A percentile compares a stretch with the other conserved stretches of the same genome.
Conservation (phyloP, 2,888 invertebrate genomes). For the Aphodius sticticus region DNA sequence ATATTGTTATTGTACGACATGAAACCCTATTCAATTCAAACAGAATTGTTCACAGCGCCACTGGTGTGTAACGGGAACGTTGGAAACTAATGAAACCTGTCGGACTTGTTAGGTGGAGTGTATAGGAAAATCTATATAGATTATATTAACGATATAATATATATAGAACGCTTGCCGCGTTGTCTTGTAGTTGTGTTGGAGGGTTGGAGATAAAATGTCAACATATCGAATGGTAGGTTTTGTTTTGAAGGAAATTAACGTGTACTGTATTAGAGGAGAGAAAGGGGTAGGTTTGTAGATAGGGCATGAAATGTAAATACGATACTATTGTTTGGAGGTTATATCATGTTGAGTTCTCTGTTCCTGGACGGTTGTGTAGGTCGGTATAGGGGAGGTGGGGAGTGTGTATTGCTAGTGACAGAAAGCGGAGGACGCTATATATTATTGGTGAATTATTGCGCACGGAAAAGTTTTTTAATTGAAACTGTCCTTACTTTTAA, state of each 20-base stretch:
- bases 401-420: background rate
- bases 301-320: constrained; percentile 16
- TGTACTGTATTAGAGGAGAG: background rate
- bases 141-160: too few species aligned
- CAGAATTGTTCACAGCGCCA: background rate
- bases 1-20: constrained; percentile 9
- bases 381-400: background rate
- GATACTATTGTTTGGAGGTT: constrained; percentile 16
- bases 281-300: background rate
- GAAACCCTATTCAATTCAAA: constrained; percentile 9
- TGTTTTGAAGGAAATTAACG: constrained; percentile 18
- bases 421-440: background rate
- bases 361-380: background rate
- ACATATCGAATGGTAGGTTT: constrained; percentile 6
- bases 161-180: too few species aligned
- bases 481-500: constrained; percentile 4
- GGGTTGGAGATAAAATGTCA: constrained; percentile 19
- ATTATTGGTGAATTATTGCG: background rate
- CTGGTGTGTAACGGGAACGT: background rate
- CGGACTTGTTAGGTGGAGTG: background rate
- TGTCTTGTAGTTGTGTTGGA: constrained; percentile 8
- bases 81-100: background rate
- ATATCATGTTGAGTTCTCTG: background rate
- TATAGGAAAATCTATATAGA: background rate
- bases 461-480: background rate